A percentile compares a stretch with the other conserved stretches of the same genome.
Conservation (phyloP, 2,113 vertebrate species). For the Chaetura pelagica region DNA sequence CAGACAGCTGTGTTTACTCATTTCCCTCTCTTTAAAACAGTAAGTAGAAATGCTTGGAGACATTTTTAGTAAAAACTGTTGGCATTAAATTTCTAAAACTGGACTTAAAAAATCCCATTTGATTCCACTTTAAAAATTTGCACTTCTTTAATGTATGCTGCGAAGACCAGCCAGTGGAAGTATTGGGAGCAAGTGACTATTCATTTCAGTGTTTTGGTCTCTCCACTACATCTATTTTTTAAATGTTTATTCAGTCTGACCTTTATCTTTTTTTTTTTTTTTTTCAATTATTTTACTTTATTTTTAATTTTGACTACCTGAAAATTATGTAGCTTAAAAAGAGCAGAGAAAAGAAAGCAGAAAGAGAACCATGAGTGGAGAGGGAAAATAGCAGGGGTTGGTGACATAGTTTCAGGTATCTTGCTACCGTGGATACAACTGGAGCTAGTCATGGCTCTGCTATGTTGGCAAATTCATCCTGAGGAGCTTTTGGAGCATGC, state of each 20-base stretch:
- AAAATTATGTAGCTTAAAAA: not conserved
- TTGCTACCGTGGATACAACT: not conserved
- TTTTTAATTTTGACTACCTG: not conserved
- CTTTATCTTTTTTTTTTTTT: not conserved
- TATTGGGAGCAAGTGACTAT: not conserved
- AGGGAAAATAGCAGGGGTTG: not conserved
- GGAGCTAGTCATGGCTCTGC: not conserved
- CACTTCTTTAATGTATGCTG: not conserved
- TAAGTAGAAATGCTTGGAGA: not conserved
- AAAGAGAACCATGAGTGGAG: not conserved
- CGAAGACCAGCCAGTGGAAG: not conserved
- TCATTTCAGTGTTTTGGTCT: not conserved
- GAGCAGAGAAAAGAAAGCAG: not conserved
- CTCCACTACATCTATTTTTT: not conserved
- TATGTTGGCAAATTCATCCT: fast-evolving
- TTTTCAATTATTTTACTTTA: too few relatives aligned
- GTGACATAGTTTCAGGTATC: not conserved
- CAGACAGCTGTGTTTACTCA: not conserved
- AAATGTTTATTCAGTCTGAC: not conserved
- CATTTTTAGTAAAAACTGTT: not conserved
- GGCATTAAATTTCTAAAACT: not conserved
- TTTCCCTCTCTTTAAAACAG: not conserved
- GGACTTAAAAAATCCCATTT: not conserved
- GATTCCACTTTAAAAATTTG: not conserved
- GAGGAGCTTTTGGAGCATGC: not conserved